Base-by-base conservation (phyloP, 2,888 invertebrate species). In the Lomographa bimaculata region DNA sequence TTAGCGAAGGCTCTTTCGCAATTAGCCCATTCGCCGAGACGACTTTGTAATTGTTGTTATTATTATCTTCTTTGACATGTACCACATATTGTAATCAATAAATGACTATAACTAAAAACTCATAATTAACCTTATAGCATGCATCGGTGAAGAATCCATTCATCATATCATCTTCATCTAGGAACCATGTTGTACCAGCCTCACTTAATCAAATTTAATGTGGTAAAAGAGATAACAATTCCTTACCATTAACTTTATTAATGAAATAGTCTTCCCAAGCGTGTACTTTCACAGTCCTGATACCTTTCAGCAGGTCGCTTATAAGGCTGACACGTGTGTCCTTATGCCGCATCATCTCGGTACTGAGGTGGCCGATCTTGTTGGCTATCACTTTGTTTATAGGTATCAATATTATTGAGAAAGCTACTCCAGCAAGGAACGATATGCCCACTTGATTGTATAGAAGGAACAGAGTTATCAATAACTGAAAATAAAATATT, bases 201-300 rank as follows among this genome's bases (percentile, higher is more conserved):
- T n/a, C n/a, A n/a, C n/a, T n/a, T n/a, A n/a, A n/a, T n/a, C n/a
- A n/a, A n/a, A n/a, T n/a, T n/a, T n/a, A n/a, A n/a, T n/a, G n/a
- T n/a, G n/a, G n/a, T n/a, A n/a, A n/a, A n/a, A n/a, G n/a, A n/a
- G n/a, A n/a, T n/a, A n/a, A n/a, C n/a, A n/a, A n/a, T n/a, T n/a
- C n/a, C 46, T 84, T 71, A 94, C 94, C 92, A 57, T 91, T 83
- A 29, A 96, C 92, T 72, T 91, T 91, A 16, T 90, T 76, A 25
- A 93, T 91, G 67, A 98, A 98, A 72, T 95, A 93, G 42, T 94
- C 92, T 79, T 99, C 98, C 98, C 98, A 98, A 7, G 96, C 95
- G 71, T 97, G 95, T 41, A 97, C 90, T 80, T 99, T 99, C 14
- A 99, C 94, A 4, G 95, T 94, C 54, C 95, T 93, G 36, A 98